These are phyloP conservation scores for Zele albiditarsus DNA, from an alignment of 2,888 invertebrate species.

Conservation along the genomic window DNA sequence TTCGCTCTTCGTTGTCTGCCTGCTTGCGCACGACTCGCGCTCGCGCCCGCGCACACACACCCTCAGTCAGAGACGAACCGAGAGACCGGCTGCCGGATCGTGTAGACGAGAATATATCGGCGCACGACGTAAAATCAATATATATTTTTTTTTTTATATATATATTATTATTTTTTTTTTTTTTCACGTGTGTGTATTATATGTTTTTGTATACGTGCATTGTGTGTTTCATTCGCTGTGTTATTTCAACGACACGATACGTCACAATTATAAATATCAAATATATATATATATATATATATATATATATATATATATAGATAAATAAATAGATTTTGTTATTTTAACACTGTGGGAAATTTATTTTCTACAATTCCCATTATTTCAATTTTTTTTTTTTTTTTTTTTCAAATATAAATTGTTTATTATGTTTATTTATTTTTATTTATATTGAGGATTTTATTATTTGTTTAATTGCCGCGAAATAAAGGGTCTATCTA, in stretches of 20 bases:
- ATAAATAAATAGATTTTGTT: background rate
- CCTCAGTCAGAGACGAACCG: conserved; percentile 69
- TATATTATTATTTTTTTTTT: conserved; percentile 3
- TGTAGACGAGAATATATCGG: conserved; percentile 46
- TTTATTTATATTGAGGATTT: background rate
- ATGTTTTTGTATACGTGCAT: conserved; percentile 15
- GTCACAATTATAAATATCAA: background rate
- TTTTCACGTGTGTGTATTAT: background rate
- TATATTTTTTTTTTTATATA: background rate
- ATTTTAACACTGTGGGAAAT: background rate
- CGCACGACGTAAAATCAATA: conserved; percentile 33
- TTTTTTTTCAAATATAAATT: background rate
- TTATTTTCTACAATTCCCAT: background rate
- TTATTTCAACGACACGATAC: background rate
- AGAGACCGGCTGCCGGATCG: conserved; percentile 65
- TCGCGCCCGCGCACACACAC: conserved; percentile 66
- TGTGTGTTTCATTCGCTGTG: conserved; percentile 1
- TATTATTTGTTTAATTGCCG: background rate
- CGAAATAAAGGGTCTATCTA: background rate
- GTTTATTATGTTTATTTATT: background rate
- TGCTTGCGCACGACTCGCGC: conserved; percentile 60
- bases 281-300: too few species aligned
- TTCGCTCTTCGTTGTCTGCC: conserved; percentile 49
- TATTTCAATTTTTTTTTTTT: background rate
- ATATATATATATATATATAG: too few species aligned